Evolutionary conservation across 2,888 invertebrate genomes (phyloP).

Genomic region (Vesta saturnalis): DNA sequence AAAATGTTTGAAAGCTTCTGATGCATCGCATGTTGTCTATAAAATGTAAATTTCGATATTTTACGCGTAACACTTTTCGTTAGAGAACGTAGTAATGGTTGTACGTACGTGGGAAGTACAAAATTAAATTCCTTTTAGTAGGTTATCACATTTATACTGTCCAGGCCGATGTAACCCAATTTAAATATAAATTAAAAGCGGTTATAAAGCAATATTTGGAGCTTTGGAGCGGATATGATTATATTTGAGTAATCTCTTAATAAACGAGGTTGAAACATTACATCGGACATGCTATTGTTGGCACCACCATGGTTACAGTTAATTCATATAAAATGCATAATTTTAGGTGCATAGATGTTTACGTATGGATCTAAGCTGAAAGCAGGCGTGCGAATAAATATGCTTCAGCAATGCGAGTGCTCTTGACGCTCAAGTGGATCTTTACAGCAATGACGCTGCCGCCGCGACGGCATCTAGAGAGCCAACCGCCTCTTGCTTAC

Average conservation of each 20-base stretch:
- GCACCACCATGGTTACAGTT: slow-evolving; percentile 16
- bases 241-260: slow-evolving; percentile 29
- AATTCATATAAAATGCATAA: slow-evolving; percentile 33
- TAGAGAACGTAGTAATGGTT: slow-evolving; percentile 13
- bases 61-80: slow-evolving; percentile 17
- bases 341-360: slow-evolving; percentile 33
- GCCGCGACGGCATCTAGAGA: slow-evolving; percentile 46
- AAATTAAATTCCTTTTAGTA: slow-evolving; percentile 25
- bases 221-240: slow-evolving; percentile 24
- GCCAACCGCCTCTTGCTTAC: slow-evolving; percentile 36
- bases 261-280: slow-evolving; percentile 27
- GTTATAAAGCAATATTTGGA: slow-evolving; percentile 19
- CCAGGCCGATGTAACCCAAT: slow-evolving; percentile 21
- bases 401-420: slow-evolving; percentile 52
- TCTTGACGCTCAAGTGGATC: slow-evolving; percentile 50
- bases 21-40: slow-evolving; percentile 42
- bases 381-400: slow-evolving; percentile 50
- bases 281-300: slow-evolving; percentile 18
- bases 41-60: slow-evolving; percentile 35
- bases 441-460: slow-evolving; percentile 49
- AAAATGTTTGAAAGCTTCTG: slow-evolving; percentile 50
- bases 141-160: slow-evolving; percentile 25
- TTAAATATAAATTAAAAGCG: slow-evolving; percentile 32
- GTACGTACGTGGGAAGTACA: slow-evolving; percentile 15
- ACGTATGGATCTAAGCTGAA: slow-evolving; percentile 28